Evolutionary conservation across 2,797 vertebrate species (phyloP).

Genomic region (Poecilia velifera): DNA sequence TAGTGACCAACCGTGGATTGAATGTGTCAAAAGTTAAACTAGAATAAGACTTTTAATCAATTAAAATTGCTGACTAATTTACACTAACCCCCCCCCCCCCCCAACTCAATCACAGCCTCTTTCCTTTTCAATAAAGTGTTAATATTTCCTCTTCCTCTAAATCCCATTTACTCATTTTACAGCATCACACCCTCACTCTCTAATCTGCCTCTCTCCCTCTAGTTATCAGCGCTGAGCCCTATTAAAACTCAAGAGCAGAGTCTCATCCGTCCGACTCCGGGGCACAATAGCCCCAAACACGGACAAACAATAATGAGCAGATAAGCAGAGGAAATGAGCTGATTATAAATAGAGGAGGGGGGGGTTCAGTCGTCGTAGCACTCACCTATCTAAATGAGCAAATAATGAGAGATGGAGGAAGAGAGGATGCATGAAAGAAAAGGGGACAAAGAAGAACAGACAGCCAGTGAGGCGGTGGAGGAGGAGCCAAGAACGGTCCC

Average conservation of each 20-base stretch:
- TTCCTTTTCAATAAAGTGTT: background rate
- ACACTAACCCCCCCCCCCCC: too few relatives aligned
- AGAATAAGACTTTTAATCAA: background rate
- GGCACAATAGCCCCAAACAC: slow-evolving; percentile 43
- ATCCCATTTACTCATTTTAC: slow-evolving; percentile 1
- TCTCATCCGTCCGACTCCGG: slow-evolving; percentile 54
- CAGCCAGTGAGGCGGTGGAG: slow-evolving; percentile 5
- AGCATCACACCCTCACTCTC: background rate
- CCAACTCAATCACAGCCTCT: background rate
- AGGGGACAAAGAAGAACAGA: slow-evolving; percentile 25
- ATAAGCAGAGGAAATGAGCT: slow-evolving; percentile 57
- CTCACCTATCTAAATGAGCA: slow-evolving; percentile 57
- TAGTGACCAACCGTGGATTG: background rate
- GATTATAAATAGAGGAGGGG: slow-evolving; percentile 44
- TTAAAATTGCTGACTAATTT: background rate
- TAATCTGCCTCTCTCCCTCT: slow-evolving; percentile 1
- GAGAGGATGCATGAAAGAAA: slow-evolving; percentile 29
- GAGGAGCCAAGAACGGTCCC: slow-evolving; percentile 9
- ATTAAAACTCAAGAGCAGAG: slow-evolving; percentile 55
- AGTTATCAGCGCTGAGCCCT: slow-evolving; percentile 25
- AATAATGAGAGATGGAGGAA: slow-evolving; percentile 51
- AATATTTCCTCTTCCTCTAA: background rate
- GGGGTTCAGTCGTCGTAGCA: slow-evolving; percentile 32
- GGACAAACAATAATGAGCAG: slow-evolving; percentile 64
- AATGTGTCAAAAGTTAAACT: background rate